phyloP scores from a whole-genome alignment of 2,113 vertebrate species.

The Centropristis striata region DNA sequence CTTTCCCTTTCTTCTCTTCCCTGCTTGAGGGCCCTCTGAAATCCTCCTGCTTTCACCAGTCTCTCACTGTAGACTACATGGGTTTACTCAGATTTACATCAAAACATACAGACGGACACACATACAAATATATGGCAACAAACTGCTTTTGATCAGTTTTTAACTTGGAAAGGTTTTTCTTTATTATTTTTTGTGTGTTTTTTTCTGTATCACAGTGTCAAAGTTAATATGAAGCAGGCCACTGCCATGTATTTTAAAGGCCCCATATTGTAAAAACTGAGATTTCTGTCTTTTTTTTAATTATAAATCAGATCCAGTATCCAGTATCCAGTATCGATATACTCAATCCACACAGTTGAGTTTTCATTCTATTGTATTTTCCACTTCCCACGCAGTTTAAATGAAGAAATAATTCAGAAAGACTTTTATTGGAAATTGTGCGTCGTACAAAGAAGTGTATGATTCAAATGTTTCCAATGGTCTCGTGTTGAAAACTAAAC shows the following conservation, averaged over 20 bases:
- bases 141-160: background rate
- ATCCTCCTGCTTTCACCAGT: constrained; percentile 4
- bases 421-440: too few species aligned
- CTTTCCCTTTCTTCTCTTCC: background rate
- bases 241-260: background rate
- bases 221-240: background rate
- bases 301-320: too few species aligned
- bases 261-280: too few species aligned
- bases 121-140: background rate
- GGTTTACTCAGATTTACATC: background rate
- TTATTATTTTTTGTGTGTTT: background rate
- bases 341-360: too few species aligned
- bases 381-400: too few species aligned
- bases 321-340: too few species aligned
- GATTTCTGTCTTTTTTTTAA: too few species aligned
- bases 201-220: background rate
- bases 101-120: background rate
- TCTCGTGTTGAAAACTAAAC: too few species aligned
- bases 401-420: too few species aligned
- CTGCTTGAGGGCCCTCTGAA: constrained; percentile 14
- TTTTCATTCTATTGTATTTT: too few species aligned
- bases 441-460: too few species aligned
- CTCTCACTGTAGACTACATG: background rate
- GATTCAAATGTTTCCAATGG: too few species aligned
- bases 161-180: background rate